phyloP scores from a whole-genome alignment of 2,888 invertebrate genomes.

The Drosophila anomelani region DNA sequence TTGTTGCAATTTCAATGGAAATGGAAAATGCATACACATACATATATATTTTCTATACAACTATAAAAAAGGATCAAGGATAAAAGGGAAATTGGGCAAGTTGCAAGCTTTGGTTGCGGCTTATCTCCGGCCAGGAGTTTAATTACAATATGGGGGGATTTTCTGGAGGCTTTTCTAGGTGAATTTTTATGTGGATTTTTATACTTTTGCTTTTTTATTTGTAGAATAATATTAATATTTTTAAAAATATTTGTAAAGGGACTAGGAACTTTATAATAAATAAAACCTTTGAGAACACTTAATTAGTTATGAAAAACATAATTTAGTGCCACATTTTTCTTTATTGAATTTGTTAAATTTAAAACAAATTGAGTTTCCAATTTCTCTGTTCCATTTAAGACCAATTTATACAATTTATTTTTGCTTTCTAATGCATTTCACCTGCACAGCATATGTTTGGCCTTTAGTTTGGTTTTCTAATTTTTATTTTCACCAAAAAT shows the following conservation, averaged over 20 bases:
- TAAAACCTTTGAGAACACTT: not conserved
- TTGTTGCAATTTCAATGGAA: constrained; percentile 54
- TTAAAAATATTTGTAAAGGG: not conserved
- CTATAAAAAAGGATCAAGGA: constrained; percentile 2
- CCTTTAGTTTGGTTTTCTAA: constrained; percentile 52
- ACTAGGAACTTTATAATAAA: not conserved
- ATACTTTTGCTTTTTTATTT: not conserved
- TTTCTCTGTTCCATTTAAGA: not conserved
- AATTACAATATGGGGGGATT: constrained; percentile 28
- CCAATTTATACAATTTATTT: not conserved
- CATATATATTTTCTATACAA: constrained; percentile 8
- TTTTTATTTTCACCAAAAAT: constrained; percentile 17
- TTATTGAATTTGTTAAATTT: not conserved
- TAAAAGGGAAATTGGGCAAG: constrained; percentile 39
- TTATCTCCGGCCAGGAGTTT: constrained; percentile 37
- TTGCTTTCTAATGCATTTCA: constrained; percentile 38
- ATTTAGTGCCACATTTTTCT: not conserved
- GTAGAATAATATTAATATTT: not conserved
- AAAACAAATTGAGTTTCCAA: too few species aligned
- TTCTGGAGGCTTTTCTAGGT: not conserved
- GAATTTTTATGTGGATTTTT: not conserved
- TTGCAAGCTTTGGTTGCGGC: constrained; percentile 30
- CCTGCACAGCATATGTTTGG: constrained; percentile 62
- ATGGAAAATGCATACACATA: constrained; percentile 23
- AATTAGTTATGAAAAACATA: not conserved